phyloP scores from a whole-genome alignment of 2,888 invertebrate species.

The Scaeva pyrastri region DNA sequence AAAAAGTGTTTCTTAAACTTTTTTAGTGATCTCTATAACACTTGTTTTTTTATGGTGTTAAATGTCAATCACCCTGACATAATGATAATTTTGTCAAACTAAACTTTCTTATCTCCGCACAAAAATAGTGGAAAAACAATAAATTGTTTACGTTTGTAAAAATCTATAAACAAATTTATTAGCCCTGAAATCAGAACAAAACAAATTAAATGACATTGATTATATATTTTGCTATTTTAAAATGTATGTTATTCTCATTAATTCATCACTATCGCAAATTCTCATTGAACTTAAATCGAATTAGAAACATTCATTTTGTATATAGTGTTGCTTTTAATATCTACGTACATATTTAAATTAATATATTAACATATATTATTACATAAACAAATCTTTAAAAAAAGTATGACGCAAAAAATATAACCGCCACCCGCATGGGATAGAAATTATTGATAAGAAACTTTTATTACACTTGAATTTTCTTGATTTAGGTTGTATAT shows the following conservation, averaged over 20 bases:
- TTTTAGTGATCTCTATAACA: no score
- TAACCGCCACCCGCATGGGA: slow-evolving; percentile 12
- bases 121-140: no score
- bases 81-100: no score
- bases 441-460: slow-evolving; percentile 13
- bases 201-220: neutral
- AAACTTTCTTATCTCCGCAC: no score
- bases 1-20: no score
- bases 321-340: no score
- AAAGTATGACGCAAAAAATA: neutral
- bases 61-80: no score
- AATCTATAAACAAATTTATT: neutral
- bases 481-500: neutral
- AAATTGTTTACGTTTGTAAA: slow-evolving; percentile 5
- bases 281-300: neutral
- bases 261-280: neutral
- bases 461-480: neutral
- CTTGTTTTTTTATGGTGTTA: no score
- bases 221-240: neutral
- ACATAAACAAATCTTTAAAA: no score
- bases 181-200: neutral
- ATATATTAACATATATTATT: no score
- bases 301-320: neutral
- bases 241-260: no score
- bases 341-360: no score